Evolutionary conservation across 2,888 invertebrate genomes (phyloP).

Genomic region (Malacosoma neustria): DNA sequence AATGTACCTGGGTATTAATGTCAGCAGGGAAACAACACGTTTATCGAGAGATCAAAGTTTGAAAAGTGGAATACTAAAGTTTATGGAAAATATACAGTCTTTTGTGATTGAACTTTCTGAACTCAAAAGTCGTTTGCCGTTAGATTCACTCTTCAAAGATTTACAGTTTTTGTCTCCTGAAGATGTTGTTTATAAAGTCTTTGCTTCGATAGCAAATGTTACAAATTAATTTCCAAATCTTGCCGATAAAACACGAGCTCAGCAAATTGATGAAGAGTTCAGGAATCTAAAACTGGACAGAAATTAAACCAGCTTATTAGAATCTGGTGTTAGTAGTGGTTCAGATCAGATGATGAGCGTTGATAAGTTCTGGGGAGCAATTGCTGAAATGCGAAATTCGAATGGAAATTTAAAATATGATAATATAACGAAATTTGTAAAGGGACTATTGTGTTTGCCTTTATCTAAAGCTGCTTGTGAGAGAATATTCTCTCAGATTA

Average conservation of each 20-base stretch:
- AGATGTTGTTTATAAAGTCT: background rate
- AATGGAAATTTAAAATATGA: too few species aligned
- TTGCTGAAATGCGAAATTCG: too few species aligned
- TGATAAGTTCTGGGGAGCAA: too few species aligned
- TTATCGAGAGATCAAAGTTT: background rate
- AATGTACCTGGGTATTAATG: too few species aligned
- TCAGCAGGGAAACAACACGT: background rate
- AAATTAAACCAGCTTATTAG: too few species aligned
- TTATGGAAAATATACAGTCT: background rate
- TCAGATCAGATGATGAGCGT: too few species aligned
- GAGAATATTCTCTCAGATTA: constrained; percentile 7
- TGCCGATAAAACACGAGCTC: too few species aligned
- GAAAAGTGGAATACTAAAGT: background rate
- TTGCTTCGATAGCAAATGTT: background rate
- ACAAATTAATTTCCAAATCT: too few species aligned
- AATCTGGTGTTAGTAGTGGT: too few species aligned
- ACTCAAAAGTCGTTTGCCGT: background rate
- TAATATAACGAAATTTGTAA: background rate
- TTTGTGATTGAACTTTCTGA: background rate
- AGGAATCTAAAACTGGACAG: too few species aligned
- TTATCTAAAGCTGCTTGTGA: constrained; percentile 8
- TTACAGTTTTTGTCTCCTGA: background rate
- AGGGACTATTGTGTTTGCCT: constrained; percentile 4
- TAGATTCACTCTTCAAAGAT: background rate
- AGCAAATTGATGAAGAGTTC: too few species aligned